Conservation (phyloP, 2,797 vertebrate species). For the Poecilia wingei region DNA sequence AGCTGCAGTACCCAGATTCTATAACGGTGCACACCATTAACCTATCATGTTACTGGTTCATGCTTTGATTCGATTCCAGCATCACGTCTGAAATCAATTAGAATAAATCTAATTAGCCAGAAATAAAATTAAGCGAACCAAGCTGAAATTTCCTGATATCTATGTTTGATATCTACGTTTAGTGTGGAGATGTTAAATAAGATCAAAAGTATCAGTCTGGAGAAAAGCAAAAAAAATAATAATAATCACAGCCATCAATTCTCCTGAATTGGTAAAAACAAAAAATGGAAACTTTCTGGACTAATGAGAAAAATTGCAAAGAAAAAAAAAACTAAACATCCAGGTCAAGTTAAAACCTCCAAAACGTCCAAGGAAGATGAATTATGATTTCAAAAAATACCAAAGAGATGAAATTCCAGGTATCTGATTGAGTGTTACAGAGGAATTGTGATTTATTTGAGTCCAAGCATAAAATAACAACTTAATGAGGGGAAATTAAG, state of each 20-base stretch:
- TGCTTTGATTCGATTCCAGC: background rate
- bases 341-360: background rate
- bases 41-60: background rate
- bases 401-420: background rate
- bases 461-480: too few relatives aligned
- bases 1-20: background rate
- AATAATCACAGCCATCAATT: background rate
- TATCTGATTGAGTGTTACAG: background rate
- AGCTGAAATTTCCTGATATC: background rate
- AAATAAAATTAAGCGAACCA: background rate
- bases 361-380: background rate
- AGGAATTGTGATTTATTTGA: background rate
- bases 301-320: background rate
- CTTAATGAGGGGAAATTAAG: background rate
- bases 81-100: background rate
- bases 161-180: too few relatives aligned
- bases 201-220: background rate
- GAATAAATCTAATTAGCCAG: background rate
- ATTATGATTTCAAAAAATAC: background rate
- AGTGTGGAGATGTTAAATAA: background rate
- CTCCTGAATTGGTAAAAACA: background rate
- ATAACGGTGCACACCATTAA: background rate
- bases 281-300: background rate
- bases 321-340: background rate
- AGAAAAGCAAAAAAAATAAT: background rate